Conservation (phyloP, 2,888 invertebrate species). For the Lasioglossum villosulum region DNA sequence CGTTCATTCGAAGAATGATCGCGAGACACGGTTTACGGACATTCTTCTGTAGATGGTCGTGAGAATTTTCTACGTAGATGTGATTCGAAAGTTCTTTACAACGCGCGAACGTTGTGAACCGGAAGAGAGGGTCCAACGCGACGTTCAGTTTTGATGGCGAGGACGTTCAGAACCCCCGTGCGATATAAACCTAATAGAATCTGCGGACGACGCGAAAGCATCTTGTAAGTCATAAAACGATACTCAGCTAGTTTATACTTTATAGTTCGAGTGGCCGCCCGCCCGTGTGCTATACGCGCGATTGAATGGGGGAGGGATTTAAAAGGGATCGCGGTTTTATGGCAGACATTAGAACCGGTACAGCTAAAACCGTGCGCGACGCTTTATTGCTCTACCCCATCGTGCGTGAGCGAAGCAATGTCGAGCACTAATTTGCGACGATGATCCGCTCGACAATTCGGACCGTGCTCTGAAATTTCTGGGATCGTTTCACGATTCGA, state of each 20-base stretch:
- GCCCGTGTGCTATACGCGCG: conserved; percentile 65
- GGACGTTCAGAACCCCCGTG: conserved; percentile 35
- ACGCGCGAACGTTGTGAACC: background rate
- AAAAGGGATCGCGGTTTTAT: conserved; percentile 82
- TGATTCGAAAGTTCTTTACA: background rate
- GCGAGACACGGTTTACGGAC: background rate
- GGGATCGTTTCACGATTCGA: background rate
- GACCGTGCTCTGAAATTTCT: background rate
- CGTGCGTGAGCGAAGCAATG: conserved; percentile 51
- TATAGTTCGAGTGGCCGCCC: conserved; percentile 76
- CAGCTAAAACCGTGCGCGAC: conserved; percentile 58
- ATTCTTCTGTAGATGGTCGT: background rate
- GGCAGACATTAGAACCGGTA: conserved; percentile 76
- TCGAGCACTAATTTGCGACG: conserved; percentile 56
- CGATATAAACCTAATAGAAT: conserved; percentile 76
- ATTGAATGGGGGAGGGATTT: conserved; percentile 79
- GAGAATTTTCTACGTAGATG: background rate
- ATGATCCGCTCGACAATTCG: background rate
- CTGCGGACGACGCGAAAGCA: conserved; percentile 66
- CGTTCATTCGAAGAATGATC: background rate
- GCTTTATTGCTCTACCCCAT: conserved; percentile 41
- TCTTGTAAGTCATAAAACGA: conserved; percentile 78
- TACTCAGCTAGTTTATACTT: conserved; percentile 78
- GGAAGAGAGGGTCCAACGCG: background rate
- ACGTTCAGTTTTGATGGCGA: conserved; percentile 37